Evolutionary conservation across 1,140 invertebrate genomes (phyloP), one percentile per base, ranked within the genome.

Genomic region (Conopomorpha cramerella): DNA sequence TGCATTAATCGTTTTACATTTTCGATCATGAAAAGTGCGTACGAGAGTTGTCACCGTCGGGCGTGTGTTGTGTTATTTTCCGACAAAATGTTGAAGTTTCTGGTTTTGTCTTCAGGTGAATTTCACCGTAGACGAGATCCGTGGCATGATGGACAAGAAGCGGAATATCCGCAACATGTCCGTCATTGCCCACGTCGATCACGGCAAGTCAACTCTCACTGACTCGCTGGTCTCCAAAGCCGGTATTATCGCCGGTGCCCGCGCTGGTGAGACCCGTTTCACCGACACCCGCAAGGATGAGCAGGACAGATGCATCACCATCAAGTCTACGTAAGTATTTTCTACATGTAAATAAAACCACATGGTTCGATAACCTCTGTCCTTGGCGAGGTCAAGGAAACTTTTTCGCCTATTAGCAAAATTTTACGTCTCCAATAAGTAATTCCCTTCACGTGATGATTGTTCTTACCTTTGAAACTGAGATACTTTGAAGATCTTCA

Each of bases 151-250:
- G 97, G 96, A 99, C 91, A 95, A 95, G 74, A 99, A 99, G 84
- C 85, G 84, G 81, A 99, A 99, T 70, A 99, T 99, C 80, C 89
- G 98, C 74, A 99, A 99, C 82, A 99, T 99, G 97, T 99, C 97
- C 71, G 98, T 99, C 78, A 99, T 99, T 80, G 98, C 98, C 56
- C 98, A 99, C 81, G 98, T 99, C 42, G 98, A 99, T 85, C 98
- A 99, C 78, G 98, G 98, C 68, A 99, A 99, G 80, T 99, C 97
- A 50, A 99, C 98, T 32, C 77, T 99, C 72, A 99, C 98, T 29
- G 98, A 99, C 81, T 99, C 98, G 34, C 84, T 99, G 54, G 96
- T 99, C 30, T 97, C 96, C 36, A 99, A 99, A 81, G 98, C 97
- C 64, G 98, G 98, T 84, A 99, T 99, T 72, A 99, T 99, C 80